A percentile compares a stretch with the other conserved stretches of the same genome.
These are phyloP conservation scores for Lophotis ruficrista DNA, from an alignment of 2,113 vertebrate genomes.

Conservation along the genomic window DNA sequence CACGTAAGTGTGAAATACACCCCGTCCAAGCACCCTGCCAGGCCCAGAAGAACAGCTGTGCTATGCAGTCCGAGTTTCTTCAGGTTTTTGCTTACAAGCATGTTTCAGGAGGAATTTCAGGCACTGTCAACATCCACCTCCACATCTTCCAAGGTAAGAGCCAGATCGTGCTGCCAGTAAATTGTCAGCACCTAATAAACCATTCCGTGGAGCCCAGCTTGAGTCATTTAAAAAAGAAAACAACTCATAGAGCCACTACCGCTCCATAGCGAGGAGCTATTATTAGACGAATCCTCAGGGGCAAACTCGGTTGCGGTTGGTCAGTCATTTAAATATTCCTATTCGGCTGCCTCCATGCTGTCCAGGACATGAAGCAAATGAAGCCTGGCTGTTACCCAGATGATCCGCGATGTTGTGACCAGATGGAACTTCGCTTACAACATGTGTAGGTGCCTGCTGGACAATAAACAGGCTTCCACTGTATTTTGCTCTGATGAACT, in stretches of 20 bases:
- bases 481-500: slow-evolving; percentile 52
- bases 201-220: neutral
- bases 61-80: accelerated
- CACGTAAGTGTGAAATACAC: neutral
- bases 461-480: slow-evolving; percentile 43
- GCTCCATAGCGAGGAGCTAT: slow-evolving; percentile 12
- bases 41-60: neutral
- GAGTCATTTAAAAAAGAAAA: slow-evolving; percentile 23
- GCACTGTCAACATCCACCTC: neutral
- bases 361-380: slow-evolving; percentile 69
- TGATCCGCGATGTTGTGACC: slow-evolving; percentile 67
- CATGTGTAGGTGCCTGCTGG: slow-evolving; percentile 67
- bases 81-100: neutral
- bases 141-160: neutral
- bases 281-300: slow-evolving; percentile 32
- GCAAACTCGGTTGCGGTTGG: slow-evolving; percentile 49
- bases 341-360: slow-evolving; percentile 29
- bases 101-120: neutral
- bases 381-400: slow-evolving; percentile 70
- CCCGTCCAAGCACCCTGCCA: neutral
- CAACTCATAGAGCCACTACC: neutral
- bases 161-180: neutral
- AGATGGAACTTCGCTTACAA: slow-evolving; percentile 67
- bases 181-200: neutral
- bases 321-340: slow-evolving; percentile 49